Evolutionary conservation across 2,113 vertebrate species (phyloP).

Genomic region (Elaphurus davidianus): DNA sequence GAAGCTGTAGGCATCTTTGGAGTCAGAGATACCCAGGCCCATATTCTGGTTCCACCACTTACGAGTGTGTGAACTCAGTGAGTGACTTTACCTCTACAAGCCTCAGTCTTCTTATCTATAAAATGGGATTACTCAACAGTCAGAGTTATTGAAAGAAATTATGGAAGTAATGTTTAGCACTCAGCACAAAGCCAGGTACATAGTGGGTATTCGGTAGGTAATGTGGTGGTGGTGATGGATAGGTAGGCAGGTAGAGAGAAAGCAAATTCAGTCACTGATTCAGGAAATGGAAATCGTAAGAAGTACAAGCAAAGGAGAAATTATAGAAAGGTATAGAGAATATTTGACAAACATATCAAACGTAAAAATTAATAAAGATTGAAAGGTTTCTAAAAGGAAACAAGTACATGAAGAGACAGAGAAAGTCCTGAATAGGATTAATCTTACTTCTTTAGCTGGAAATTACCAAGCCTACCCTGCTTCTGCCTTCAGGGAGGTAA

Average conservation of each 20-base stretch:
- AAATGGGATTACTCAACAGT: background rate
- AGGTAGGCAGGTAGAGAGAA: background rate
- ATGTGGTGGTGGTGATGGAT: background rate
- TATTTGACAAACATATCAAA: background rate
- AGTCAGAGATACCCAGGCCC: background rate
- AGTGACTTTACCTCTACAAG: background rate
- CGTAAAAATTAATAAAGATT: background rate
- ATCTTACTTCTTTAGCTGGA: background rate
- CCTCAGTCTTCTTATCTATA: background rate
- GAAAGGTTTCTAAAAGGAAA: background rate
- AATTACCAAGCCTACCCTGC: background rate
- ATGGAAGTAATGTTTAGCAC: background rate
- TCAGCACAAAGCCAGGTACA: background rate
- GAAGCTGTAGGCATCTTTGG: background rate
- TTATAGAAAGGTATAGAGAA: background rate
- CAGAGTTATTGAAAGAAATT: background rate
- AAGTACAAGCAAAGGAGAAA: background rate
- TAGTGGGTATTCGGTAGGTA: background rate
- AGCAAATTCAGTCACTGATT: background rate
- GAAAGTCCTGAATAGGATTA: background rate
- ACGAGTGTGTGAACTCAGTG: background rate
- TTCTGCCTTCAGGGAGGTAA: background rate
- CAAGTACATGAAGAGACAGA: background rate
- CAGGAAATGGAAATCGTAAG: background rate
- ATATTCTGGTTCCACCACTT: background rate